phyloP scores from a whole-genome alignment of 35 echinoderm and acorn worm species.

The Ophiothrix spiculata region DNA sequence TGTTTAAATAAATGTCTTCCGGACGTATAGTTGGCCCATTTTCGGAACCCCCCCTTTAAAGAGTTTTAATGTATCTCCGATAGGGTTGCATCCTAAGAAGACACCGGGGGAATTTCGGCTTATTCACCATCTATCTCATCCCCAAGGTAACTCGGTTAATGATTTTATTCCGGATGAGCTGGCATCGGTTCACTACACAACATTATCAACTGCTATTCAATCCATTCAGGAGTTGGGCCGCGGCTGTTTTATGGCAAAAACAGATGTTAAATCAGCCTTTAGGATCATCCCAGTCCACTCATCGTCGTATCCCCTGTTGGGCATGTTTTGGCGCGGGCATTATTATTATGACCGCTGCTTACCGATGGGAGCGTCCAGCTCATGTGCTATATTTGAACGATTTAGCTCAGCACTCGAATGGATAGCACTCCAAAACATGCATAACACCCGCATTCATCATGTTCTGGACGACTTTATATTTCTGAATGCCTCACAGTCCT shows the following conservation, averaged over 20 bases:
- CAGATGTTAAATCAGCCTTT: not conserved
- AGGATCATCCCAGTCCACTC: not conserved
- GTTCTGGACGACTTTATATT: not conserved
- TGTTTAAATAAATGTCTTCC: not conserved
- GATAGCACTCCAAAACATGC: not conserved
- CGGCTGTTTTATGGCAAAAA: not conserved
- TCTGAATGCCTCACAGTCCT: not conserved
- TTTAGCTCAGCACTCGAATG: slow-evolving; percentile 13
- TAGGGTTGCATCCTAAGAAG: not conserved
- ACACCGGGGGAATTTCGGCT: slow-evolving; percentile 3
- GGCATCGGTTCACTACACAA: not conserved
- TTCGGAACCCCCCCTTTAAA: not conserved
- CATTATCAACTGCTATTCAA: not conserved
- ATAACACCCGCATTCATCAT: not conserved
- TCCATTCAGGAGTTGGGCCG: not conserved
- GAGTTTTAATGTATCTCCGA: not conserved
- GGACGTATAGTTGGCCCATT: not conserved
- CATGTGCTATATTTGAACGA: slow-evolving; percentile 12
- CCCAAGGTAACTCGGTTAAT: not conserved
- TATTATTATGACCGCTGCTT: slow-evolving; percentile 30
- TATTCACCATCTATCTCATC: slow-evolving; percentile 7
- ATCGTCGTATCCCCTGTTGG: not conserved
- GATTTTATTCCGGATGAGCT: not conserved
- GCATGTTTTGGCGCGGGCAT: not conserved
- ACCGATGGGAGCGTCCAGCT: slow-evolving; percentile 12